Evolutionary conservation across 2,888 invertebrate species (phyloP).

Genomic region (Cephus pygmeus): DNA sequence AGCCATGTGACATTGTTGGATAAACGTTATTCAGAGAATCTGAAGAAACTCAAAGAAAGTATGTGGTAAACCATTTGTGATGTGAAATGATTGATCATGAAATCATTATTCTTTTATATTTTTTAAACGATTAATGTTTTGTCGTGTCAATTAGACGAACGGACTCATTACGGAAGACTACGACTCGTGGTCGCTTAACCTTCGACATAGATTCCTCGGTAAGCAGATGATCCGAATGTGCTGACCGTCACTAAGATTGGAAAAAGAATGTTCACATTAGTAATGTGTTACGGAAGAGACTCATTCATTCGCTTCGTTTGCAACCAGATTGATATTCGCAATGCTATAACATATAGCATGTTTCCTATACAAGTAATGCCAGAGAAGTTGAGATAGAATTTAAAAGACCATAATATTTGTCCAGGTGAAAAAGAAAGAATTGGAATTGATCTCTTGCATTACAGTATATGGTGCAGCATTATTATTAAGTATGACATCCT

Average conservation of each 20-base stretch:
- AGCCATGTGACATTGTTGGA: not conserved
- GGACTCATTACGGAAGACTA: slow-evolving; percentile 27
- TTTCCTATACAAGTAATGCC: not conserved
- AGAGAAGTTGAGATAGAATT: not conserved
- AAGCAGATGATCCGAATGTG: slow-evolving; percentile 63
- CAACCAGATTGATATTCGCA: not conserved
- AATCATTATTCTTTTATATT: not conserved
- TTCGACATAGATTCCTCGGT: slow-evolving; percentile 63
- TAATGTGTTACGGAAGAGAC: slow-evolving; percentile 55
- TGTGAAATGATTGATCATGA: not conserved
- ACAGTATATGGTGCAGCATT: not conserved
- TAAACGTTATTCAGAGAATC: not conserved
- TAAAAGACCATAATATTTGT: not conserved
- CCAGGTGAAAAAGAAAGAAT: not conserved
- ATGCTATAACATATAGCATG: not conserved
- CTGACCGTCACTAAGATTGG: slow-evolving; percentile 64
- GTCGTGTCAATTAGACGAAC: slow-evolving; percentile 16
- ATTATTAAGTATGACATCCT: not conserved
- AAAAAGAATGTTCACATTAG: slow-evolving; percentile 64
- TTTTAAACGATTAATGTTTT: slow-evolving; percentile 9
- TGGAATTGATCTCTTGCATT: not conserved
- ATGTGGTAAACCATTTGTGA: not conserved
- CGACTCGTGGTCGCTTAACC: slow-evolving; percentile 59
- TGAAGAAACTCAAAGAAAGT: not conserved
- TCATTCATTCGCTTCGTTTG: slow-evolving; percentile 57